Evolutionary conservation across 2,888 invertebrate species (phyloP).

Genomic region (Dyspetes luteomarginatus): DNA sequence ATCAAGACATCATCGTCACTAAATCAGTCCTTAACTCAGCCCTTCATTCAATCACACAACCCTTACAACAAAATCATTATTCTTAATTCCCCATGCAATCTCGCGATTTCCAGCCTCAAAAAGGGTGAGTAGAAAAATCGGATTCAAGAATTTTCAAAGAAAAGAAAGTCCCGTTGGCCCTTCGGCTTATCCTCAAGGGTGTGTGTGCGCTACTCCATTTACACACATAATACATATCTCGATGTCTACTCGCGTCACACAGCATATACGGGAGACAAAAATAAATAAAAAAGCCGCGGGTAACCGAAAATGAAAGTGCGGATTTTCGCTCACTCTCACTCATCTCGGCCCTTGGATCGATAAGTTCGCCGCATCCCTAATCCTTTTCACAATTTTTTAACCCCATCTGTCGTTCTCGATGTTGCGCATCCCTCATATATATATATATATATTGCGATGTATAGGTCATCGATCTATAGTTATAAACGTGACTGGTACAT

Average conservation of each 20-base stretch:
- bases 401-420: slow-evolving; percentile 82
- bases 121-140: slow-evolving; percentile 22
- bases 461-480: slow-evolving; percentile 26
- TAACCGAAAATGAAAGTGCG: slow-evolving; percentile 80
- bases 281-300: slow-evolving; percentile 74
- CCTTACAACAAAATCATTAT: neutral
- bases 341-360: slow-evolving; percentile 74
- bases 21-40: neutral
- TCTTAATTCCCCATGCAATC: slow-evolving; percentile 27
- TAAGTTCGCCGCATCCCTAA: slow-evolving; percentile 80
- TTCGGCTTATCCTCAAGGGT: slow-evolving; percentile 55
- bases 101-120: slow-evolving; percentile 31
- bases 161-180: slow-evolving; percentile 25
- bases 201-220: slow-evolving; percentile 16
- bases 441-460: slow-evolving; percentile 28
- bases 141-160: slow-evolving; percentile 49
- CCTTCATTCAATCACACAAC: neutral
- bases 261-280: slow-evolving; percentile 51
- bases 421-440: slow-evolving; percentile 72
- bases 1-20: too few species aligned
- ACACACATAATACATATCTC: neutral
- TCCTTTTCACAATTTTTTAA: slow-evolving; percentile 83
- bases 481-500: slow-evolving; percentile 39
- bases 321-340: slow-evolving; percentile 56
- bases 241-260: slow-evolving; percentile 28